These are phyloP conservation scores for Torymus tubicola DNA, from an alignment of 2,888 invertebrate species.

Conservation along the genomic window DNA sequence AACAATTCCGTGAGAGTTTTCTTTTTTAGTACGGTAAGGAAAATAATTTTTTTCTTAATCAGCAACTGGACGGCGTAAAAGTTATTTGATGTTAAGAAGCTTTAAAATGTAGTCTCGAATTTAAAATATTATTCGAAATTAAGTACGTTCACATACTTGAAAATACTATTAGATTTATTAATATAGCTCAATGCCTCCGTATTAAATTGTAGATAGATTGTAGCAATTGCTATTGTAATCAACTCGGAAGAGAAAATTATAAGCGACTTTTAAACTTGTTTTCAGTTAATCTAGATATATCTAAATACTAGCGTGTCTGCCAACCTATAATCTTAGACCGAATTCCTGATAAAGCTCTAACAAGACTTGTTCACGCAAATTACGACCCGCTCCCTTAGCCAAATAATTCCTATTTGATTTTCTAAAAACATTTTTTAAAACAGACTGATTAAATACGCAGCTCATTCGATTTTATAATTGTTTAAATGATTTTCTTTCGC, in stretches of 20 bases:
- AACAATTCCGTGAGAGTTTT: no score
- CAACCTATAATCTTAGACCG: slow-evolving; percentile 16
- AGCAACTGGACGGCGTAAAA: no score
- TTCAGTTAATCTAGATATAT: slow-evolving; percentile 21
- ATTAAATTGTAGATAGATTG: not conserved
- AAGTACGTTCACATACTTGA: no score
- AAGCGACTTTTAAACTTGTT: slow-evolving; percentile 23
- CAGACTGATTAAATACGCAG: not conserved
- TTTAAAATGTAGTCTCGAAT: not conserved
- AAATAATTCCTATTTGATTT: slow-evolving; percentile 21
- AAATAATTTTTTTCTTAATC: no score
- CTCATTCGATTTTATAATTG: no score
- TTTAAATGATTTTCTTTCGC: not conserved
- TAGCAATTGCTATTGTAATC: not conserved
- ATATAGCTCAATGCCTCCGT: not conserved
- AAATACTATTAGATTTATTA: not conserved
- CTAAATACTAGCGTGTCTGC: slow-evolving; percentile 33
- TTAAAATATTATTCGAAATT: slow-evolving; percentile 3
- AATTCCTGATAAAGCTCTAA: slow-evolving; percentile 30
- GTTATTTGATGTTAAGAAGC: no score
- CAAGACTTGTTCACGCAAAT: slow-evolving; percentile 33
- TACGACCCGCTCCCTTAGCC: slow-evolving; percentile 1
- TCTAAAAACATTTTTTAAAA: not conserved
- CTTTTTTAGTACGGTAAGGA: no score
- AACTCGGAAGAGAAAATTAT: slow-evolving; percentile 5